Evolutionary conservation across 1,140 invertebrate genomes (phyloP).

Genomic region (Sinella curviseta): DNA sequence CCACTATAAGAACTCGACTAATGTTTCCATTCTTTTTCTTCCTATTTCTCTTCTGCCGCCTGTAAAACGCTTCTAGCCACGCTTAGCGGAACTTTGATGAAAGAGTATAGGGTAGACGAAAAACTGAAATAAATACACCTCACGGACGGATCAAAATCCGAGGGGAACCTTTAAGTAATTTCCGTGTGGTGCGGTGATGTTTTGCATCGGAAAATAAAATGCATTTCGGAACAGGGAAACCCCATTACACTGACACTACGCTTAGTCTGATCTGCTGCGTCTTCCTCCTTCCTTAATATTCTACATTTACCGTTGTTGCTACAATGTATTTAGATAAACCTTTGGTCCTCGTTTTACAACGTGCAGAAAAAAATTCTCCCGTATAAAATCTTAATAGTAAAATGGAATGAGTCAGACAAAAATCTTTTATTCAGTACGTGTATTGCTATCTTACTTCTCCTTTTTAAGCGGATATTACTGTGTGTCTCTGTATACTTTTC

Average conservation of each 20-base stretch:
- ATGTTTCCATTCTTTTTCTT: not conserved
- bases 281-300: too few relatives aligned
- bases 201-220: not conserved
- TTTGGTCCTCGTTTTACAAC: not conserved
- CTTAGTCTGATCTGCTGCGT: too few relatives aligned
- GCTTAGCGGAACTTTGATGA: too few relatives aligned
- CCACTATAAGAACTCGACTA: not conserved
- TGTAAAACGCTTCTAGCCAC: not conserved
- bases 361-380: not conserved
- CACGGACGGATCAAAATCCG: not conserved
- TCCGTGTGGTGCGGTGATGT: not conserved
- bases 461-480: not conserved
- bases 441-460: not conserved
- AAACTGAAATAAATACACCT: too few relatives aligned
- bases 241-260: not conserved
- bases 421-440: conserved; percentile 1
- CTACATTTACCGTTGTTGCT: too few relatives aligned
- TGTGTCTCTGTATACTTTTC: too few relatives aligned
- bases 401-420: not conserved
- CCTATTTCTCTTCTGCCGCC: not conserved
- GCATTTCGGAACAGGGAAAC: conserved; percentile 7
- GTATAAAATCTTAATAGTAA: too few relatives aligned
- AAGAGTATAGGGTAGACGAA: too few relatives aligned
- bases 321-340: not conserved
- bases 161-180: conserved; percentile 2